Conservation (phyloP, 92 coral and sea anemone genomes). For the Ricordea florida region DNA sequence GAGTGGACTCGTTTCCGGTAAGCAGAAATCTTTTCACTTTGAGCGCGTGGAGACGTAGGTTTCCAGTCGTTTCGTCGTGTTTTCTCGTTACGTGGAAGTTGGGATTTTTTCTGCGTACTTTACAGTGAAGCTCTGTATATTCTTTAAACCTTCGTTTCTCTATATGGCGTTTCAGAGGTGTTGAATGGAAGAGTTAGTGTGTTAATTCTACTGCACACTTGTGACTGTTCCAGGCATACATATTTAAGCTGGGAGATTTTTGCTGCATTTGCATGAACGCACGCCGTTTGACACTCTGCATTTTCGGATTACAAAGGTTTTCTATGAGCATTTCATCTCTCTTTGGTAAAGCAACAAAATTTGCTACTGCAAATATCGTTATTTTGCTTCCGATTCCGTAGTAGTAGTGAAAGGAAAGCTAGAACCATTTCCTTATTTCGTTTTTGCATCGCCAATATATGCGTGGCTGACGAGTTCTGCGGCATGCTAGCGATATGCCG, state of each 20-base stretch:
- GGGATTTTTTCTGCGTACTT: conserved; percentile 29
- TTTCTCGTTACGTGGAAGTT: conserved; percentile 34
- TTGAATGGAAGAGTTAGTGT: not conserved
- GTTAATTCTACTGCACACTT: not conserved
- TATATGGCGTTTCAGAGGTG: not conserved
- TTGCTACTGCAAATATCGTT: not conserved
- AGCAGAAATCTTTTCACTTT: conserved; percentile 17
- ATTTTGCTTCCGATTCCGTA: not conserved
- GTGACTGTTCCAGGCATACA: conserved; percentile 12
- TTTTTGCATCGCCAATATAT: conserved; percentile 4
- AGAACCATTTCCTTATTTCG: conserved; percentile 25
- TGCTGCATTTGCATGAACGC: conserved; percentile 62
- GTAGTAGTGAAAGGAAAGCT: not conserved
- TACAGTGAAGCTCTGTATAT: conserved; percentile 6
- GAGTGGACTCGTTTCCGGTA: conserved; percentile 30
- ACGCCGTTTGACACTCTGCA: conserved; percentile 41
- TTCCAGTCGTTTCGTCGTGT: conserved; percentile 53
- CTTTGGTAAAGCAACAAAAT: not conserved
- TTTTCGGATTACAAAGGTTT: not conserved
- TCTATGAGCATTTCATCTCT: not conserved
- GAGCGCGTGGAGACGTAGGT: conserved; percentile 66
- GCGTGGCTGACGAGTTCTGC: not conserved
- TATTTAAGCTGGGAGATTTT: conserved; percentile 14
- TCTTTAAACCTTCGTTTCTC: not conserved
- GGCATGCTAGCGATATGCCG: too few species aligned